A percentile compares a stretch with the other conserved stretches of the same genome.
These are phyloP conservation scores for Acanthornis magna DNA, from an alignment of 2,797 vertebrate species.

Conservation along the genomic window DNA sequence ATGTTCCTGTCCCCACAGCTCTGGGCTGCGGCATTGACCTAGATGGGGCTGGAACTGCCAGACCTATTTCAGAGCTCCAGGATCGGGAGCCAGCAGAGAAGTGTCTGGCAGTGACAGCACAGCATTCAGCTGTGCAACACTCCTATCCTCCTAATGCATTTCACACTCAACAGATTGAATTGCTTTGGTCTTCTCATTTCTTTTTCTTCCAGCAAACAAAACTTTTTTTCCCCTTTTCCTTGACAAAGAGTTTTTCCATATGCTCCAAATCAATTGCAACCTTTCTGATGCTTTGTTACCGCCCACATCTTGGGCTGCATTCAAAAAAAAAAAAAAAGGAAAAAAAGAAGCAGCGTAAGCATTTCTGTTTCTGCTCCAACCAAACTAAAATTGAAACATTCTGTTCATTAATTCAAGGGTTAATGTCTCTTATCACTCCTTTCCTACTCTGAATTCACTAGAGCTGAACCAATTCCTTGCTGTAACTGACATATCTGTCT, in stretches of 20 bases:
- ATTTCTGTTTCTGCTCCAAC: conserved; percentile 6
- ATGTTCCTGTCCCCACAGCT: background rate
- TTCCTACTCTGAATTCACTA: background rate
- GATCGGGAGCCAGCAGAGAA: background rate
- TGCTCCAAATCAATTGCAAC: conserved; percentile 56
- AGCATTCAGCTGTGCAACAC: conserved; percentile 44
- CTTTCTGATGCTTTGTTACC: conserved; percentile 45
- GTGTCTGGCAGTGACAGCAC: conserved; percentile 30
- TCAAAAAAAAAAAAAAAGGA: background rate
- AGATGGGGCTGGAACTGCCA: background rate
- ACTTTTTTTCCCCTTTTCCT: background rate
- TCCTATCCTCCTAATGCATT: conserved; percentile 52
- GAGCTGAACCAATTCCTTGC: background rate
- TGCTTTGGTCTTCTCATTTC: conserved; percentile 44
- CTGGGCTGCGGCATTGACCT: background rate
- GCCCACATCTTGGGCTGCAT: conserved; percentile 25
- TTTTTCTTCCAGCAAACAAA: conserved; percentile 59
- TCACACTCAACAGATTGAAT: conserved; percentile 52
- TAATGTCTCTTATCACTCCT: background rate
- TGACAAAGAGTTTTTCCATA: conserved; percentile 58
- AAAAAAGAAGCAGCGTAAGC: background rate
- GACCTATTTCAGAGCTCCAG: conserved; percentile 1
- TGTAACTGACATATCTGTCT: background rate
- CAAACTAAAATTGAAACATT: conserved; percentile 36
- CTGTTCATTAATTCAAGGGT: conserved; percentile 37